Percentiles rank a stretch among this genome's conserved stretches.
Conservation (phyloP, 2,797 vertebrate species). For the Syngnathus rostellatus region DNA sequence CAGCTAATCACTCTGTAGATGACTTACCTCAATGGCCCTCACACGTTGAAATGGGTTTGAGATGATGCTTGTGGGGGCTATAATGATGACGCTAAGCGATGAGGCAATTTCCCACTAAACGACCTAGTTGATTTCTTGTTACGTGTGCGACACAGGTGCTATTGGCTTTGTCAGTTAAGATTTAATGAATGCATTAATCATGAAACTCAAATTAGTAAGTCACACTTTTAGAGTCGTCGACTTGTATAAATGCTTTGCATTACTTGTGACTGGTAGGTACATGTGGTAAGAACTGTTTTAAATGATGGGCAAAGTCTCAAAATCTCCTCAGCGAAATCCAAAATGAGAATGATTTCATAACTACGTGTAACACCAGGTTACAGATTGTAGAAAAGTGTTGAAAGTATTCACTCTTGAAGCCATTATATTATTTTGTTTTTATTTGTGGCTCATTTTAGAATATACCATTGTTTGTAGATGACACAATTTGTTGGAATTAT, state of each 20-base stretch:
- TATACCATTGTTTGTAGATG: too few species aligned
- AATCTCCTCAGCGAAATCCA: too few species aligned
- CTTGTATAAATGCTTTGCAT: slow-evolving; percentile 20
- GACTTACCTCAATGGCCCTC: slow-evolving; percentile 27
- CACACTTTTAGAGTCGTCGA: slow-evolving; percentile 18
- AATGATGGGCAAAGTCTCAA: too few species aligned
- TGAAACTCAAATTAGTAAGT: slow-evolving; percentile 23
- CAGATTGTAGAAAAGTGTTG: too few species aligned
- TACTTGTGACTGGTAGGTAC: not conserved
- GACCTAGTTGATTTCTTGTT: slow-evolving; percentile 40
- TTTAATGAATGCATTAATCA: slow-evolving; percentile 31
- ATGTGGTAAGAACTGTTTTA: too few species aligned
- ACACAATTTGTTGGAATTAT: too few species aligned
- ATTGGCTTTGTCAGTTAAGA: not conserved
- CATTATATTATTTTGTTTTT: too few species aligned
- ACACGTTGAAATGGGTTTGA: slow-evolving; percentile 41
- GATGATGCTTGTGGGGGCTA: slow-evolving; percentile 23
- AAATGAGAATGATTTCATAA: too few species aligned
- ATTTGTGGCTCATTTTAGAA: too few species aligned
- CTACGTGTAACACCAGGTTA: too few species aligned
- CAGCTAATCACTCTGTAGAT: slow-evolving; percentile 45
- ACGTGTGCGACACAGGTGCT: slow-evolving; percentile 25
- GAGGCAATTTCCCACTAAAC: slow-evolving; percentile 45
- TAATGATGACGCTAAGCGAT: slow-evolving; percentile 52
- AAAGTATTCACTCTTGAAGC: too few species aligned